Evolutionary conservation across 2,797 vertebrate species (phyloP), one percentile per base, ranked within the genome.

Genomic region (Rhinichthys osculus): DNA sequence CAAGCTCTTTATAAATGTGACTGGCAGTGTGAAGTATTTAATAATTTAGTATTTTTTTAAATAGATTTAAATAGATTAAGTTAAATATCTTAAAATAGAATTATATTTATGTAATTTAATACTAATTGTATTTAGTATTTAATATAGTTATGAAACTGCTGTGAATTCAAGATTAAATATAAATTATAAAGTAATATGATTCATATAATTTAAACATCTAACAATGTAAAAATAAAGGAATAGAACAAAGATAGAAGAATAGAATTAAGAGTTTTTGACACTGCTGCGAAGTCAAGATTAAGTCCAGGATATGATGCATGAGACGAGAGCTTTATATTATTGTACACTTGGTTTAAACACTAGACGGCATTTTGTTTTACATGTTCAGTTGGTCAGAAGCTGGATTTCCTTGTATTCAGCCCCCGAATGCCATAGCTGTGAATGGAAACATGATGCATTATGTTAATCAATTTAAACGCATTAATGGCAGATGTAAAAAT

Each of bases 401-500:
- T 67, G 47, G 23, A 57, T 84, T 78, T 84, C 73, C 62, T 40
- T 52, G 62, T 69, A 67, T 84, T 78, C 33, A 42, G 1, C 38
- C 62, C 47, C 62, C 35, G 44, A 54, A 69, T 13, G 52, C 70
- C 35, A 23, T 44, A 73, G 35, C 47, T 44, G 38, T 67, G 14
- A 44, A 78, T 70, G 42, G 4, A 17, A 44, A 50, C 72, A 47
- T 9, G 16, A 42, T 52, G 33, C 23, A 70, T 69, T 57, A 69
- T 78, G 67, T 42, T 74, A 59, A 84, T 85, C 66, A n/a, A 19
- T 70, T 78, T 78, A 70, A 72, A 76, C 17, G 9, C 38, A 19
- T 84, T 57, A 84, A 67, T 72, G 78, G 47, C 57, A 79, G 81
- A 83, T 85, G 86, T 82, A 82, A 86, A 52, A 64, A 23, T 47